Evolutionary conservation across 1,140 invertebrate genomes (phyloP).

Genomic region (Caerostris extrusa): DNA sequence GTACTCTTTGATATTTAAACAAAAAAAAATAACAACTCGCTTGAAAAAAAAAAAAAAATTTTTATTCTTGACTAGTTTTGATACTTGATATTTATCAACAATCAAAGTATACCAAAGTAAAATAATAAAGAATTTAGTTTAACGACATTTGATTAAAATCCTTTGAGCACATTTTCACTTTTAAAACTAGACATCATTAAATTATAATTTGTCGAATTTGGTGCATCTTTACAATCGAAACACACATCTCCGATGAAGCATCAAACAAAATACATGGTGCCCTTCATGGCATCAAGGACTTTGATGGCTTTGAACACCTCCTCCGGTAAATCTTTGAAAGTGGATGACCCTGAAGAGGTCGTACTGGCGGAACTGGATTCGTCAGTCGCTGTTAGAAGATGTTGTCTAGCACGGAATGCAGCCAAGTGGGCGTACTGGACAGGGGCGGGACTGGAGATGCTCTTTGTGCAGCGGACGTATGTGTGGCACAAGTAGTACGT

Average conservation of each 20-base stretch:
- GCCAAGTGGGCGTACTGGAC: constrained; percentile 80
- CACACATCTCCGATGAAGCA: neutral
- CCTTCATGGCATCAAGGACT: constrained; percentile 30
- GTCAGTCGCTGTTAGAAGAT: neutral
- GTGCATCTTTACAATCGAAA: no score
- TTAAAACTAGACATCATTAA: no score
- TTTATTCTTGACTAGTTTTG: no score
- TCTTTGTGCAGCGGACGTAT: constrained; percentile 75
- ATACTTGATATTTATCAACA: no score
- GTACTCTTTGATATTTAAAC: no score
- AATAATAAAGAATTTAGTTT: no score
- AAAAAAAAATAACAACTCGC: no score
- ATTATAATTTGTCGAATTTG: no score
- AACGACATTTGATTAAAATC: no score
- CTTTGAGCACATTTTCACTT: no score
- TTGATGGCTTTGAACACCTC: constrained; percentile 41
- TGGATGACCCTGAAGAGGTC: neutral
- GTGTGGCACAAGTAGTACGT: constrained; percentile 79
- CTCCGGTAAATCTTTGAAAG: constrained; percentile 11
- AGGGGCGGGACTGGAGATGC: constrained; percentile 79
- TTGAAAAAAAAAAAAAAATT: no score
- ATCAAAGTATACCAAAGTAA: no score
- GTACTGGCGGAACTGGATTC: neutral
- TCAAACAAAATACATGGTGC: constrained; percentile 66
- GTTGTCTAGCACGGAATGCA: constrained; percentile 78